A percentile compares a stretch with the other conserved stretches of the same genome.
These are phyloP conservation scores for Lophotriccus pileatus DNA, from an alignment of 2,797 vertebrate species.

Conservation along the genomic window DNA sequence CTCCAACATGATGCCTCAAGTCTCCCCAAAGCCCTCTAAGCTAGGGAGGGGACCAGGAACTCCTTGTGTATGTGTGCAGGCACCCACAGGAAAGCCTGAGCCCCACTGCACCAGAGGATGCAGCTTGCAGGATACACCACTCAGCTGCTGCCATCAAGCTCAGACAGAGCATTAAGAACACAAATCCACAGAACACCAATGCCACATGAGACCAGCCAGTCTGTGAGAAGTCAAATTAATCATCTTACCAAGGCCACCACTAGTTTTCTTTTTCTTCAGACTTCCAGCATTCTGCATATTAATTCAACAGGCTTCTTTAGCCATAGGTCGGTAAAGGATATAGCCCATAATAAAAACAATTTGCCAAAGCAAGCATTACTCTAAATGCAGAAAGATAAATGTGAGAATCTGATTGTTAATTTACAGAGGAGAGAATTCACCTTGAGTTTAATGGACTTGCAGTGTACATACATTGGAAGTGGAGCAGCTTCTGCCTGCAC, in stretches of 20 bases:
- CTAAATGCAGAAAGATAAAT: not conserved
- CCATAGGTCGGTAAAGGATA: not conserved
- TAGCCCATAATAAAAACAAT: not conserved
- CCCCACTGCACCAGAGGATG: not conserved
- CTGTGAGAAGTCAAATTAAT: not conserved
- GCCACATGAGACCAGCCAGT: rapidly evolving
- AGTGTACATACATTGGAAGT: not conserved
- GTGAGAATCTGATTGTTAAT: not conserved
- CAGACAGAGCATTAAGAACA: not conserved
- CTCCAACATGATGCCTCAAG: not conserved
- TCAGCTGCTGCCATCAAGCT: not conserved
- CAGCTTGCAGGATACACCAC: not conserved
- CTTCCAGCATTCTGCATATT: not conserved
- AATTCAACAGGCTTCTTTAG: not conserved
- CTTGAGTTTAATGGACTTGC: not conserved
- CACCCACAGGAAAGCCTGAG: not conserved
- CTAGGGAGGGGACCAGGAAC: not conserved
- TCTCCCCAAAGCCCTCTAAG: not conserved
- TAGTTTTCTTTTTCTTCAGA: not conserved
- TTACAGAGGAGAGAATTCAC: not conserved
- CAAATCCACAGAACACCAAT: not conserved
- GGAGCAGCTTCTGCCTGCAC: not conserved
- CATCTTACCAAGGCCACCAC: not conserved
- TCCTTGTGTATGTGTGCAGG: not conserved
- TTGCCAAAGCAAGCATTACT: not conserved